phyloP scores from a whole-genome alignment of 2,797 vertebrate genomes.

The Rhinatrema bivittatum region DNA sequence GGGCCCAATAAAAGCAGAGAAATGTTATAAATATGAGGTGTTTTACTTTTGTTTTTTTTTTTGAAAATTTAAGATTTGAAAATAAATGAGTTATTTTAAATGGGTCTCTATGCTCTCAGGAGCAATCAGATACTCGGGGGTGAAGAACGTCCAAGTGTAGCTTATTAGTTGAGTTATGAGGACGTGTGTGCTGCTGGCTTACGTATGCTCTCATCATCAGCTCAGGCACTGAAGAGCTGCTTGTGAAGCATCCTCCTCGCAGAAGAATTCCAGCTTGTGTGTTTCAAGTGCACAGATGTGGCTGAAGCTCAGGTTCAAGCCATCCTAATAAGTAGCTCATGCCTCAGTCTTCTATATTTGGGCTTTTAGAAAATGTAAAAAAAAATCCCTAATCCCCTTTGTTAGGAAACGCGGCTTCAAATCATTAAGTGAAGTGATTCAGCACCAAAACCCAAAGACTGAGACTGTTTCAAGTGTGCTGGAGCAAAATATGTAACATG shows the following conservation, averaged over 20 bases:
- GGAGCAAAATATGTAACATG: too few species aligned
- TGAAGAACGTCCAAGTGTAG: neutral
- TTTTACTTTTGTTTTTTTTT: neutral
- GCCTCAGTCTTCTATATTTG: conserved; percentile 2
- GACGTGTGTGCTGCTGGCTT: too few species aligned
- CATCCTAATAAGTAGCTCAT: neutral
- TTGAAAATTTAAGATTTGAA: neutral
- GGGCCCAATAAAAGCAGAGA: neutral
- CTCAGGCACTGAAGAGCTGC: neutral
- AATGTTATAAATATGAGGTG: too few species aligned
- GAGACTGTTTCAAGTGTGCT: too few species aligned
- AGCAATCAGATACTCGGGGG: neutral
- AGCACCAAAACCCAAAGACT: too few species aligned
- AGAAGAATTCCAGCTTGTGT: neutral
- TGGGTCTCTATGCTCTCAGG: neutral
- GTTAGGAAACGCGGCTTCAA: neutral
- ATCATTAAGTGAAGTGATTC: neutral
- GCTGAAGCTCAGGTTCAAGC: conserved; percentile 2
- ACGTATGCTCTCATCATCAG: too few species aligned
- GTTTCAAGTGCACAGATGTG: neutral
- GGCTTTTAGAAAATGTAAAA: neutral
- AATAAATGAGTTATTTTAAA: neutral
- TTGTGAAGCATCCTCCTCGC: accelerated
- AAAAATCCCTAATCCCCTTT: neutral
- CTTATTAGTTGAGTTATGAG: neutral